Percentiles rank a stretch among this genome's conserved stretches.
These are phyloP conservation scores for Ctena decussata DNA, from an alignment of 2,888 invertebrate genomes.

Conservation along the genomic window DNA sequence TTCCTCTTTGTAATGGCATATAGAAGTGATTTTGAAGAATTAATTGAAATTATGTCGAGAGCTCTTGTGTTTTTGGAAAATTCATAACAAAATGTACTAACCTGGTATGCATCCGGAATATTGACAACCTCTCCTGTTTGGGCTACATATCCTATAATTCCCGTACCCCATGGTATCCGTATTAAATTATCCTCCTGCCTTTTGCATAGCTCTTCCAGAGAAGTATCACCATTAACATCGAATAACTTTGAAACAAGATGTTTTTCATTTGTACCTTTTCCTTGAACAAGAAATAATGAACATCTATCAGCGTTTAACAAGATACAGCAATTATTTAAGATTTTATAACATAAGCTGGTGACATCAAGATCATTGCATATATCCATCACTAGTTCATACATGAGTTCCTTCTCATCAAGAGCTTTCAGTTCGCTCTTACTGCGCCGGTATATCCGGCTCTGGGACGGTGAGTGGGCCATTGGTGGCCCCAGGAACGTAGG, in stretches of 20 bases:
- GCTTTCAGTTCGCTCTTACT: slow-evolving; percentile 88
- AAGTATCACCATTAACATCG: slow-evolving; percentile 83
- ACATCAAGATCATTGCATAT: slow-evolving; percentile 86
- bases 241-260: slow-evolving; percentile 88
- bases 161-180: slow-evolving; percentile 83
- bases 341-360: slow-evolving; percentile 85
- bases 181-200: slow-evolving; percentile 93
- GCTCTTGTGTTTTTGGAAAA: too few species aligned
- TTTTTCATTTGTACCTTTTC: slow-evolving; percentile 88
- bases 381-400: slow-evolving; percentile 86
- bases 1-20: too few species aligned
- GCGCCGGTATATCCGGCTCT: slow-evolving; percentile 88
- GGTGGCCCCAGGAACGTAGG: slow-evolving; percentile 93
- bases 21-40: too few species aligned
- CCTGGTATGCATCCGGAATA: slow-evolving; percentile 86
- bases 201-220: slow-evolving; percentile 95
- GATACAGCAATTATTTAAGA: slow-evolving; percentile 85
- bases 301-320: slow-evolving; percentile 86
- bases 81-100: too few species aligned
- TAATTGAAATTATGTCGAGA: too few species aligned
- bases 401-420: slow-evolving; percentile 85
- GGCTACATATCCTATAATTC: slow-evolving; percentile 85
- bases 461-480: slow-evolving; percentile 62
- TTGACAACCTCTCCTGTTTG: slow-evolving; percentile 83
- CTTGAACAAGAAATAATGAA: slow-evolving; percentile 86